A percentile compares a stretch with the other conserved stretches of the same genome.
Evolutionary conservation across 2,113 vertebrate genomes (phyloP).

Genomic region (Regulus satrapa): DNA sequence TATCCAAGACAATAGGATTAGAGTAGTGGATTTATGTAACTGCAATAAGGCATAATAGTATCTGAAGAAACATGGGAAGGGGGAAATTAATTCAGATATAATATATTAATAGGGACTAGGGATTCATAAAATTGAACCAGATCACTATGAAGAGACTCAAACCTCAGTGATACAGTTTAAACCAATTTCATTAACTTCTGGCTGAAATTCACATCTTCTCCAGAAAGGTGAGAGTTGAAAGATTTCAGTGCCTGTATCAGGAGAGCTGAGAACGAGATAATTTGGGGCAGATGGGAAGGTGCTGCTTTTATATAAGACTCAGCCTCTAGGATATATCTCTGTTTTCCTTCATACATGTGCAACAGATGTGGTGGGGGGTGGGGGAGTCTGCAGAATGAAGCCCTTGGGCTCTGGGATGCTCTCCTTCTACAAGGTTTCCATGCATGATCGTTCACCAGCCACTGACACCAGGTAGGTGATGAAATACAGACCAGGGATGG

Average conservation of each 20-base stretch:
- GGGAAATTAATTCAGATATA: constrained; percentile 11
- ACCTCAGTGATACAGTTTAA: not conserved
- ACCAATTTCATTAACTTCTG: not conserved
- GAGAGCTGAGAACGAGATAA: not conserved
- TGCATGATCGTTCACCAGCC: rapidly evolving
- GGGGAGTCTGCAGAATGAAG: rapidly evolving
- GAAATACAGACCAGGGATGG: not conserved
- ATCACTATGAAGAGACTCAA: not conserved
- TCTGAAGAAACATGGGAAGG: not conserved
- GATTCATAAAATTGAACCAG: not conserved
- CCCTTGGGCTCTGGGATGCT: not conserved
- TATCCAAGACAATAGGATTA: constrained; percentile 56
- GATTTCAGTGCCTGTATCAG: not conserved
- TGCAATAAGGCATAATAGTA: constrained; percentile 14
- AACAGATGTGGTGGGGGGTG: not conserved
- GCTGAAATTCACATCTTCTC: not conserved
- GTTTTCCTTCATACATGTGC: not conserved
- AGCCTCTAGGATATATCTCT: not conserved
- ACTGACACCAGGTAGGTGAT: not conserved
- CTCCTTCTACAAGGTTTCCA: not conserved
- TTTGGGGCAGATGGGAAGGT: not conserved
- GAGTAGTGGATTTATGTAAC: constrained; percentile 26
- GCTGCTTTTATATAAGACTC: not conserved
- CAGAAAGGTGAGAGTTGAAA: not conserved
- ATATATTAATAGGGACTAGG: not conserved